Base-by-base conservation (phyloP, 2,113 vertebrate species). In the Buteo buteo region DNA sequence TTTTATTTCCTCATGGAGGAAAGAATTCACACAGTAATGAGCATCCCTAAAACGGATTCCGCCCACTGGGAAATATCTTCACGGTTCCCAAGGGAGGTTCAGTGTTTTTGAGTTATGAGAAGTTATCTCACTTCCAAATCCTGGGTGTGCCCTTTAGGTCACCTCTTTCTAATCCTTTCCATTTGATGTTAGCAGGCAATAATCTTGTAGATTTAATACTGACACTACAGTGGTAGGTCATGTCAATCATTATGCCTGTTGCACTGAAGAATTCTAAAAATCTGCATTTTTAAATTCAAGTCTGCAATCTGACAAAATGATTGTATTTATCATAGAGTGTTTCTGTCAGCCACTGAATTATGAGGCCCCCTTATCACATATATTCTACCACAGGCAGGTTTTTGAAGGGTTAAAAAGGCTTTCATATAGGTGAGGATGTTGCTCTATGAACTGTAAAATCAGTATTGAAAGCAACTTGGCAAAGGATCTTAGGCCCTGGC, bases 391-490 rank as follows among this genome's bases (percentile, higher is more conserved):
- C 32, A 72, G 54, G 22, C 22, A 91, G 57, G 78, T 57, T 73
- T 79, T 49, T 61, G 36, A 96, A 79, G 94, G 73, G 96, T 95
- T 97, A 97, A 96, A 95, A 73, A 80, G 45, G 26, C 49, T 92
- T 91, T 93, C 80, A 62, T 59, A 93, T 67, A 96, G 94, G 94
- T 97, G 67, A 97, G 83, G 86, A 88, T 86, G 71, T 93, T 98
- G 93, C 64, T 96, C 85, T 90, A 42, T 86, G 95, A 97, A 96
- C 94, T 95, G 97, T 94, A 95, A 97, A 98, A 97, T 95, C 93
- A 77, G 64, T 77, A 93, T 38, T 95, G 96, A 98, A 96, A 95
- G 69, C 82, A 95, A 91, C 88, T 94, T 98, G 97, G 97, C 96
- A 95, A 85, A 93, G 62, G 77, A 93, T 97, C 96, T 93, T 96